phyloP scores from a whole-genome alignment of 2,113 vertebrate genomes.

The Calidris pugnax region DNA sequence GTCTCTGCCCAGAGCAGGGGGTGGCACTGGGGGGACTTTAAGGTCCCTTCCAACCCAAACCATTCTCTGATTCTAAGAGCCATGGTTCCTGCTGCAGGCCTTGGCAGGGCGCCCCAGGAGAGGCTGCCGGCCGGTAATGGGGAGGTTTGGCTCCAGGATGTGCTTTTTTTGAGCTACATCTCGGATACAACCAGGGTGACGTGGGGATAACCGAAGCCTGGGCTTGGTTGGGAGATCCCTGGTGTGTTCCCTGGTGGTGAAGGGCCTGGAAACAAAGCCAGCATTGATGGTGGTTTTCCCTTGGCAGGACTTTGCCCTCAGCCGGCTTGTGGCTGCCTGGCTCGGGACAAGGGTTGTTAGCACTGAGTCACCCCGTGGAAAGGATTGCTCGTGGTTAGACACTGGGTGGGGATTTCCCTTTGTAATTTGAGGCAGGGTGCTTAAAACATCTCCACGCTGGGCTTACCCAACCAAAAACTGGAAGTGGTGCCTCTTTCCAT shows the following conservation, averaged over 20 bases:
- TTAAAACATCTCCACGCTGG: background rate
- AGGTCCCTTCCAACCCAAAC: too few species aligned
- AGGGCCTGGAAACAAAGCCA: background rate
- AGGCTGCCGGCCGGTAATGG: background rate
- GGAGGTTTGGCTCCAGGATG: background rate
- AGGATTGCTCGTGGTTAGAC: background rate
- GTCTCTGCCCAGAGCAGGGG: too few species aligned
- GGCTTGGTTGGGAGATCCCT: background rate
- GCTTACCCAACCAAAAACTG: background rate
- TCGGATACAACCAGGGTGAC: accelerated
- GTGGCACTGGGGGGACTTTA: too few species aligned
- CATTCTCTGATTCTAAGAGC: background rate
- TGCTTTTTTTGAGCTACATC: background rate
- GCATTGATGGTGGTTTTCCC: background rate
- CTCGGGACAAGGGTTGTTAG: background rate
- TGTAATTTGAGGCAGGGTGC: background rate
- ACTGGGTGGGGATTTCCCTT: constrained; percentile 41
- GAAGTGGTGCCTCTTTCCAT: background rate
- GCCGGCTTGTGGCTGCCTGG: background rate
- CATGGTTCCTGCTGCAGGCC: accelerated
- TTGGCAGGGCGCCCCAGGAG: background rate
- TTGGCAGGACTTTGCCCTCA: constrained; percentile 14
- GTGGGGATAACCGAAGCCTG: background rate
- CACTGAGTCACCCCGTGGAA: constrained; percentile 21
- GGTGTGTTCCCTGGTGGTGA: background rate